A percentile compares a stretch with the other conserved stretches of the same genome.
Conservation (phyloP, 1,140 invertebrate genomes). For the Drosophila melanogaster region Release_6_plus_ISO1_MT NT_033777.3:8339001-8339500, state of each 20-base stretch:
- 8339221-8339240: slow-evolving; percentile 70
- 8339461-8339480: neutral
- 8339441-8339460: neutral
- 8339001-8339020: slow-evolving; percentile 36
- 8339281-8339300: slow-evolving; percentile 32
- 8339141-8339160: slow-evolving; percentile 54
- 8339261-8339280: slow-evolving; percentile 11
- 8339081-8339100: slow-evolving; percentile 12
- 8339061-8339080: slow-evolving; percentile 8
- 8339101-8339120: slow-evolving; percentile 23
- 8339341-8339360: neutral
- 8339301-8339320: slow-evolving; percentile 3
- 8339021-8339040: neutral
- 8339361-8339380: too few species aligned
- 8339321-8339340: slow-evolving; percentile 26
- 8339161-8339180: slow-evolving; percentile 52
- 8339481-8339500: slow-evolving; percentile 4
- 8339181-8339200: slow-evolving; percentile 68
- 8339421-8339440: neutral
- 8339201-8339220: slow-evolving; percentile 71
- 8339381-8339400: neutral
- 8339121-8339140: slow-evolving; percentile 40
- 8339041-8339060: neutral
- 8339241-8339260: slow-evolving; percentile 43
- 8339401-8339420: neutral